Conservation (phyloP, 2,113 vertebrate species). For the Colius striatus region DNA sequence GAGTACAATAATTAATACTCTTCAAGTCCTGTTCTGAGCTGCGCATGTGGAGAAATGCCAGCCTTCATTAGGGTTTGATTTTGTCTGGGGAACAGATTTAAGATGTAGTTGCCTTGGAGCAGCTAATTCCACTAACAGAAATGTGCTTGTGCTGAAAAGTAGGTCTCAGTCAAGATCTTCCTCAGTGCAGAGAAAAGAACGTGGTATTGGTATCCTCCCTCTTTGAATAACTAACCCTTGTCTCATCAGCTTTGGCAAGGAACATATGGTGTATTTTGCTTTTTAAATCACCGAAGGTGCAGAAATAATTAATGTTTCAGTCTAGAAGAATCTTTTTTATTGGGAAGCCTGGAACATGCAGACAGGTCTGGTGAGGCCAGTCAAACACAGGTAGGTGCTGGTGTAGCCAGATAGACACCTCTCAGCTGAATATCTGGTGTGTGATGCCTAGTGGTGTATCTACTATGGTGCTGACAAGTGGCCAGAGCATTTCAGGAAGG, state of each 20-base stretch:
- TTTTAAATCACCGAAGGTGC: background rate
- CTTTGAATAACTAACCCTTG: background rate
- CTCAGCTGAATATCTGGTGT: background rate
- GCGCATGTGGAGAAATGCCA: constrained; percentile 3
- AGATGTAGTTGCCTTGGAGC: background rate
- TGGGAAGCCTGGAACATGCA: background rate
- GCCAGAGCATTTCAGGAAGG: background rate
- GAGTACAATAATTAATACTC: background rate
- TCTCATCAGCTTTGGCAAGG: background rate
- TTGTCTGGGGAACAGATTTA: constrained; percentile 1
- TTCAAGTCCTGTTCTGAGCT: background rate
- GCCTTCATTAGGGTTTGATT: constrained; percentile 44
- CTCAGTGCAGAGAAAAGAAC: background rate
- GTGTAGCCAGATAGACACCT: background rate
- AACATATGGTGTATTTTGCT: background rate
- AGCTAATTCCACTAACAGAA: background rate
- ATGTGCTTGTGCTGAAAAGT: background rate
- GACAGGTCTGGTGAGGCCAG: background rate
- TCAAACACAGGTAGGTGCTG: background rate
- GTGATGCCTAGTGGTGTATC: background rate
- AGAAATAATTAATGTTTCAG: background rate
- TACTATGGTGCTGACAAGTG: background rate
- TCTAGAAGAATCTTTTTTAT: background rate
- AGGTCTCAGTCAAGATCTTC: background rate
- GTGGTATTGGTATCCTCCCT: background rate